Base-by-base conservation (phyloP, 2,888 invertebrate species). In the Orthosia gracilis region DNA sequence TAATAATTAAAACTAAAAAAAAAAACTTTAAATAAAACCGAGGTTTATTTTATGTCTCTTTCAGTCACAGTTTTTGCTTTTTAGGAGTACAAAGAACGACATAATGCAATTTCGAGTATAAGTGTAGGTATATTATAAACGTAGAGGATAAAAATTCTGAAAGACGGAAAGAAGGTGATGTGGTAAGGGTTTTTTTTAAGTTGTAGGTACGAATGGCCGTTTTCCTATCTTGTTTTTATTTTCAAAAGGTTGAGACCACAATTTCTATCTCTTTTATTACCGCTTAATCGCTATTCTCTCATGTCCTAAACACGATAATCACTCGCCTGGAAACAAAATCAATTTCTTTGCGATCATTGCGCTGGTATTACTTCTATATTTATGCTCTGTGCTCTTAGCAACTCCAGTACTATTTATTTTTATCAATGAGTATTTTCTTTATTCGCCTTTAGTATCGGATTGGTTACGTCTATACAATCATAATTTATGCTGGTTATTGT, bases 261-360 rank as follows among this genome's bases (percentile, higher is more conserved):
- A 40, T 40, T 40, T 1, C 1, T 31, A 3, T 23, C 5, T 71
- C 12, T n/a, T 21, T 1, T 45, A 21, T 9, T 40, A n/a, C 15
- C 4, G 18, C 2, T n/a, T 13, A 4, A 40, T 61, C 83, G 83
- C 76, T 62, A 0, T 52, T 54, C 54, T 23, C 76, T 17, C 31
- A 57, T 80, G 40, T 40, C 64, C 80, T 83, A 57, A 18, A 58
- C 50, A 21, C 23, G n/a, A 54, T 59, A 73, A 73, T 69, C 61
- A 67, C 55, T 76, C 69, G 80, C 76, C 62, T 85, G 73, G 88
- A 85, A 84, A 88, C 84, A 72, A 80, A 86, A 83, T 82, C 78
- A 76, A 85, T 86, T 85, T 80, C 85, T 82, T 72, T 67, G 69
- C 54, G 72, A 72, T 74, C 82, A 79, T 78, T 84, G 70, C 70